Conservation (phyloP, 2,888 invertebrate genomes). For the Mamestra brassicae region DNA sequence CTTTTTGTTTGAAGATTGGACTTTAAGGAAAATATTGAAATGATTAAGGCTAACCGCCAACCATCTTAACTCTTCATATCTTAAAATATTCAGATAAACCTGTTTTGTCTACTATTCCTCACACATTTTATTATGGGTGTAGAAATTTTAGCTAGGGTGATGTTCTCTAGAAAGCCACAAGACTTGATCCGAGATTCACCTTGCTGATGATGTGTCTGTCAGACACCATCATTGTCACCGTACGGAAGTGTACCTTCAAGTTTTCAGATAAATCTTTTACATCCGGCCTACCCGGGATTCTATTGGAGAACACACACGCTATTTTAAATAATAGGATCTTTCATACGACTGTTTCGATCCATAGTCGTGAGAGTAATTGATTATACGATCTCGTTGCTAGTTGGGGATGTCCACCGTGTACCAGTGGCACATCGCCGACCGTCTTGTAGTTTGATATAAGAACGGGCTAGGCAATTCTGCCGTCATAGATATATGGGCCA, state of each 20-base stretch:
- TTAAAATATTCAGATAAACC: constrained; percentile 81
- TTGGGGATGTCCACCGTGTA: no score
- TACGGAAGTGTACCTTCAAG: constrained; percentile 98
- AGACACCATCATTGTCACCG: constrained; percentile 99
- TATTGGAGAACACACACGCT: no score
- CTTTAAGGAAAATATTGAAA: neutral
- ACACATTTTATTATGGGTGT: constrained; percentile 98
- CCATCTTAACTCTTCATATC: neutral
- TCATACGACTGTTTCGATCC: no score
- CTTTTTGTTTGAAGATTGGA: no score
- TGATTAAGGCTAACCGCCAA: neutral
- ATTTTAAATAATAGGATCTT: no score
- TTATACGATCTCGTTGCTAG: no score
- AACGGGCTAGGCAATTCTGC: no score
- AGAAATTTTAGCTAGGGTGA: constrained; percentile 98
- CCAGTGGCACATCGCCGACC: no score
- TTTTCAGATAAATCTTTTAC: constrained; percentile 99
- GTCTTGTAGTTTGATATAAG: no score
- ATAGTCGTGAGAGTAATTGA: no score
- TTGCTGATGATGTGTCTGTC: constrained; percentile 99
- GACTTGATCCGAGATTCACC: constrained; percentile 98
- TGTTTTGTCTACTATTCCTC: constrained; percentile 99
- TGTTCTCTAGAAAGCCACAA: constrained; percentile 98
- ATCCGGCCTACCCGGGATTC: constrained; percentile 99
- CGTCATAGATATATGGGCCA: no score